These are phyloP conservation scores for Orius insidiosus DNA, from an alignment of 1,140 invertebrate genomes.

Conservation along the genomic window DNA sequence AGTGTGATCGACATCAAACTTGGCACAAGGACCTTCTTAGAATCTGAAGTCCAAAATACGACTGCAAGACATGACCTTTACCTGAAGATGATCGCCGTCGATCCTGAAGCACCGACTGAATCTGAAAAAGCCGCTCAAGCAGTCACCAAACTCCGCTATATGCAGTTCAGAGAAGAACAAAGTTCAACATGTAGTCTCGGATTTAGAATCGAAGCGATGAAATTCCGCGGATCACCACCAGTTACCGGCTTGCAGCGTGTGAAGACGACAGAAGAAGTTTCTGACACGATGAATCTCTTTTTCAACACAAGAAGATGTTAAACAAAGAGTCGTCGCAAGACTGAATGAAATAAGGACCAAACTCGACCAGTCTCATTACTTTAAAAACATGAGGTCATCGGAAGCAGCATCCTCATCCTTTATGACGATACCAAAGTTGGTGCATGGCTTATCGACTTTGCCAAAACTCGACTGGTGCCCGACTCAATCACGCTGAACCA, in stretches of 20 bases:
- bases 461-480: conserved; percentile 67
- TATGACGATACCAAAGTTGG: conserved; percentile 73
- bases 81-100: conserved; percentile 74
- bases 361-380: conserved; percentile 75
- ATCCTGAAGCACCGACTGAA: conserved; percentile 64
- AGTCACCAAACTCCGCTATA: conserved; percentile 85
- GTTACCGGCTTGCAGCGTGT: conserved; percentile 62
- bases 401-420: conserved; percentile 85
- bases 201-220: conserved; percentile 92
- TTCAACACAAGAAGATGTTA: conserved; percentile 46
- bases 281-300: conserved; percentile 62
- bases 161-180: conserved; percentile 85
- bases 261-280: conserved; percentile 56
- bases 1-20: conserved; percentile 89
- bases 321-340: conserved; percentile 47
- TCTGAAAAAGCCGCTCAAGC: conserved; percentile 60
- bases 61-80: conserved; percentile 61
- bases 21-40: conserved; percentile 81
- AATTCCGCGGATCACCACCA: conserved; percentile 53
- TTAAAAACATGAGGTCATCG: conserved; percentile 85
- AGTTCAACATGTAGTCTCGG: conserved; percentile 84
- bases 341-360: conserved; percentile 57
- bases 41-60: conserved; percentile 79
- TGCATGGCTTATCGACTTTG: conserved; percentile 93
- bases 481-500: conserved; percentile 53